Base-by-base conservation (phyloP, 2,113 vertebrate genomes). In the Lates calcarifer region DNA sequence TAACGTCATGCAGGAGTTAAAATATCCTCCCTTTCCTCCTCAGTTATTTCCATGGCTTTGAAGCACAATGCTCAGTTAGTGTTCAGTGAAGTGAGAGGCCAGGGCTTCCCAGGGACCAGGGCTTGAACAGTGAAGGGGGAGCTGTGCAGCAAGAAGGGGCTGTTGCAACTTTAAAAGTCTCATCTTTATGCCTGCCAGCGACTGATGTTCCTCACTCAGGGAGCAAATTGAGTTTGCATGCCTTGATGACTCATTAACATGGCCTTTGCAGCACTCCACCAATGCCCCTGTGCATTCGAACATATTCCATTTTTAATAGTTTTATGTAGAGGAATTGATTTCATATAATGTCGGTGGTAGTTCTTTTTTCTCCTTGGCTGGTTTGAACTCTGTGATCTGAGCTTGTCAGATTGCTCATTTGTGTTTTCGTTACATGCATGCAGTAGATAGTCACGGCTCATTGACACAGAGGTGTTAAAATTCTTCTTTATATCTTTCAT, bases 171-270 rank as follows among this genome's bases (percentile, higher is more conserved):
- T 87, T 83, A 81, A 81, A 88, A 90, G 72, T 86, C 88, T 90
- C 83, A 77, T 92, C 76, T 78, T 89, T 74, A 76, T 90, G 90
- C 90, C 89, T 86, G 85, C 82, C 86, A 85, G 92, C 81, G 10
- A 82, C 81, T 90, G 89, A 91, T 92, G 86, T 89, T 93, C 86
- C 70, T 89, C 84, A 90, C 83, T 90, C 83, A 80, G 81, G 86
- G 83, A 94, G 90, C 82, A 92, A 90, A 94, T 90, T 87, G 83
- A 88, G 82, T 92, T 89, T 91, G 79, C 89, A 90, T 88, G 92
- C 89, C 86, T 90, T 93, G 89, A 90, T 92, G 77, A 92, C 79
- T 93, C 85, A 92, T 90, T 94, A 92, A 79, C 79, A 74, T 83
- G 82, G 81, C 87, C 82, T 88, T 77, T 87, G 86, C 90, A 82